phyloP scores from a whole-genome alignment of 2,888 invertebrate genomes.

The Agrochola macilenta region DNA sequence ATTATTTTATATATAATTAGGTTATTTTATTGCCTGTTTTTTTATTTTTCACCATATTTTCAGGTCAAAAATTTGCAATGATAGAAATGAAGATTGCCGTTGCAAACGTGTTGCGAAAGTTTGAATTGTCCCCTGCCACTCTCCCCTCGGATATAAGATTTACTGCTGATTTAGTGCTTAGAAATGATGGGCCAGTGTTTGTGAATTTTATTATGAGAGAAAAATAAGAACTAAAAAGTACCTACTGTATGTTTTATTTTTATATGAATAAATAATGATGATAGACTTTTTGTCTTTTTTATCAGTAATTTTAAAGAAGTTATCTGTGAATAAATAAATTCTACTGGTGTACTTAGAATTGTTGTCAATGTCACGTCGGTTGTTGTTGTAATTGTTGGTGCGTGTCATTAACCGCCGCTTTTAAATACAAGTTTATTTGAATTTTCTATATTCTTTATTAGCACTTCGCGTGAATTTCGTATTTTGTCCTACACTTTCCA shows the following conservation, averaged over 20 bases:
- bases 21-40: neutral
- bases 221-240: constrained; percentile 1
- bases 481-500: too few species aligned
- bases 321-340: neutral
- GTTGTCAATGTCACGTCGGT: neutral
- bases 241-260: neutral
- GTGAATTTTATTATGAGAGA: constrained; percentile 76
- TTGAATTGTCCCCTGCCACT: constrained; percentile 85
- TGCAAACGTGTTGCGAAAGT: constrained; percentile 87
- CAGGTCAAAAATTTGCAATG: constrained; percentile 92
- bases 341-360: neutral
- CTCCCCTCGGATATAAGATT: constrained; percentile 83
- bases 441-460: too few species aligned
- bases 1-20: too few species aligned
- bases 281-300: neutral
- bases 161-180: constrained; percentile 81
- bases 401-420: too few species aligned
- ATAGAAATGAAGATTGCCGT: constrained; percentile 91
- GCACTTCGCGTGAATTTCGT: too few species aligned
- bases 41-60: constrained; percentile 41
- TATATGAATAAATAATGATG: neutral
- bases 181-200: constrained; percentile 80
- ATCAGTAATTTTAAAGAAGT: neutral
- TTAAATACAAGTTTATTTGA: too few species aligned
- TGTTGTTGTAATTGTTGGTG: neutral